Evolutionary conservation across 92 coral and sea anemone species (phyloP).

Genomic region (Epizoanthus stellaris): DNA sequence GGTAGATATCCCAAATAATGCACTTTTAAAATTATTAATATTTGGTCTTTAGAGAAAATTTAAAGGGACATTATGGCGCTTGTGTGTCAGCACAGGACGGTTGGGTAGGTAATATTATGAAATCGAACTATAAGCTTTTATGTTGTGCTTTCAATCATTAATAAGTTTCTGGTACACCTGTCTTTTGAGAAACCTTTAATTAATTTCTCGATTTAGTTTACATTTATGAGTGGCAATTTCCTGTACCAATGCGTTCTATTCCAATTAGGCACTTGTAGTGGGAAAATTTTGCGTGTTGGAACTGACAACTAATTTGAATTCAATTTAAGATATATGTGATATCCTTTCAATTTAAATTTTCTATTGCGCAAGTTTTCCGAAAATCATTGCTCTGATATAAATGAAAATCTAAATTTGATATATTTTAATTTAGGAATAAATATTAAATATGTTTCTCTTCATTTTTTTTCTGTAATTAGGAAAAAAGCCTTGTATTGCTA

Average conservation of each 20-base stretch:
- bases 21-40: too few relatives aligned
- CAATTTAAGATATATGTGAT: too few relatives aligned
- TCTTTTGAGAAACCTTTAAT: constrained; percentile 1
- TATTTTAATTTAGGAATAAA: too few relatives aligned
- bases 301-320: neutral
- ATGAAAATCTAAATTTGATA: too few relatives aligned
- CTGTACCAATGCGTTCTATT: neutral
- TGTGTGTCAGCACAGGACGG: neutral
- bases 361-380: neutral
- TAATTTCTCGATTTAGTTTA: neutral
- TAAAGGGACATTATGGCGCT: too few relatives aligned
- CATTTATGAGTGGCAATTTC: constrained; percentile 7
- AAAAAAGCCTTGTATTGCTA: too few relatives aligned
- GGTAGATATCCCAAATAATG: too few relatives aligned
- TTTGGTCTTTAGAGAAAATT: too few relatives aligned
- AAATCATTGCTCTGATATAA: too few relatives aligned
- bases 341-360: neutral
- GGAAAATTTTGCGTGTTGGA: neutral
- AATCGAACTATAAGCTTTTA: neutral
- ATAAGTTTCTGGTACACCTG: constrained; percentile 2
- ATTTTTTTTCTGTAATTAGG: too few relatives aligned
- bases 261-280: neutral
- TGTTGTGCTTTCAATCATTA: constrained; percentile 20
- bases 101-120: neutral
- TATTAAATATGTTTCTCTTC: too few relatives aligned